These are phyloP conservation scores for Rhopalosiphum nymphaeae DNA, from an alignment of 2,888 invertebrate genomes.

Conservation along the genomic window DNA sequence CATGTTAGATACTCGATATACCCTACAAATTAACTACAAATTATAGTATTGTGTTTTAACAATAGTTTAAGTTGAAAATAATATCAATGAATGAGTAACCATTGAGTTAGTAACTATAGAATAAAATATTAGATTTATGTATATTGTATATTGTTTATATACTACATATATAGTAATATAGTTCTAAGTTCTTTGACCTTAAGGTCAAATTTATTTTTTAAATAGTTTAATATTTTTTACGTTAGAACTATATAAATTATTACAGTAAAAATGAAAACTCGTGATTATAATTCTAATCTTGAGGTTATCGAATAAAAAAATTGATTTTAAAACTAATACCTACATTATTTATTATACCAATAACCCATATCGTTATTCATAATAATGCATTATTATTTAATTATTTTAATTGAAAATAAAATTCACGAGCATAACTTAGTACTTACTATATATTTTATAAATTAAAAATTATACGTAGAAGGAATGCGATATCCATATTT, in stretches of 20 bases:
- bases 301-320: not conserved
- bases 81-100: slow-evolving; percentile 40
- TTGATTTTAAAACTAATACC: not conserved
- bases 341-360: not conserved
- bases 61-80: slow-evolving; percentile 32
- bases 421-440: not conserved
- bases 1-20: not conserved
- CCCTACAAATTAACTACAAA: slow-evolving; percentile 45
- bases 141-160: slow-evolving; percentile 13
- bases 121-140: not conserved
- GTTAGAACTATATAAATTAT: not conserved
- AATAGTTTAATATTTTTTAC: not conserved
- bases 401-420: not conserved
- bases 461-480: not conserved
- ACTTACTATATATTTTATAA: not conserved
- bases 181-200: slow-evolving; percentile 56
- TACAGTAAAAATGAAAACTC: not conserved
- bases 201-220: slow-evolving; percentile 37
- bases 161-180: slow-evolving; percentile 20
- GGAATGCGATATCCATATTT: not conserved
- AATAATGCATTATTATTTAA: not conserved
- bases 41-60: slow-evolving; percentile 51
- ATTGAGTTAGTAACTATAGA: not conserved
- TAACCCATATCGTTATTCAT: not conserved
- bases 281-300: not conserved